A percentile compares a stretch with the other conserved stretches of the same genome.
phyloP scores from a whole-genome alignment of 2,797 vertebrate genomes.

The Thunnus albacares region DNA sequence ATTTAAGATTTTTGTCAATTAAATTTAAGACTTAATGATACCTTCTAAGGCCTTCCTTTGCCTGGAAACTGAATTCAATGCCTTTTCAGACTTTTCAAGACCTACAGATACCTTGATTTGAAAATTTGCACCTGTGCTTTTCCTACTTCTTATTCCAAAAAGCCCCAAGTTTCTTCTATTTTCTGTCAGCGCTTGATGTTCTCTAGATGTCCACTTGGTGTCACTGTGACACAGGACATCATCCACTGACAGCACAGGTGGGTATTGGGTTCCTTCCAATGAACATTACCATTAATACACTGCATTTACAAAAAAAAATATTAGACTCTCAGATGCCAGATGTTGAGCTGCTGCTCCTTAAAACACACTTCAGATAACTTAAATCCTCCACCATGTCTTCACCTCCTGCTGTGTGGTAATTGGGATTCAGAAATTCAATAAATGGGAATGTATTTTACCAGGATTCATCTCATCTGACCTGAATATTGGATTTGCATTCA shows the following conservation, averaged over 20 bases:
- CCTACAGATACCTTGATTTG: not conserved
- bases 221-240: constrained; percentile 36
- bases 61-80: not conserved
- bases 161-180: not conserved
- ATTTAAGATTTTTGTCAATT: too few relatives aligned
- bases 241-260: not conserved
- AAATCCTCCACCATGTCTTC: constrained; percentile 1
- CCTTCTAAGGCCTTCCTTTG: too few relatives aligned
- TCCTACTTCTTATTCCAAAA: too few relatives aligned
- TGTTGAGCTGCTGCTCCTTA: not conserved
- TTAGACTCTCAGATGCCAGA: not conserved
- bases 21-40: not conserved
- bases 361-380: constrained; percentile 10
- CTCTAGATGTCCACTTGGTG: constrained; percentile 49
- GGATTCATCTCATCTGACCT: constrained; percentile 29
- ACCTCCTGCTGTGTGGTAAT: constrained; percentile 6
- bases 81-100: not conserved
- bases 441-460: constrained; percentile 12
- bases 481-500: constrained; percentile 13
- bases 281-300: not conserved
- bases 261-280: not conserved
- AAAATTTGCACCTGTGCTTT: not conserved
- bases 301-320: not conserved
- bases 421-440: constrained; percentile 10
- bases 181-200: not conserved